A percentile compares a stretch with the other conserved stretches of the same genome.
Conservation (phyloP, 2,888 invertebrate genomes). For the Fragum fragum region DNA sequence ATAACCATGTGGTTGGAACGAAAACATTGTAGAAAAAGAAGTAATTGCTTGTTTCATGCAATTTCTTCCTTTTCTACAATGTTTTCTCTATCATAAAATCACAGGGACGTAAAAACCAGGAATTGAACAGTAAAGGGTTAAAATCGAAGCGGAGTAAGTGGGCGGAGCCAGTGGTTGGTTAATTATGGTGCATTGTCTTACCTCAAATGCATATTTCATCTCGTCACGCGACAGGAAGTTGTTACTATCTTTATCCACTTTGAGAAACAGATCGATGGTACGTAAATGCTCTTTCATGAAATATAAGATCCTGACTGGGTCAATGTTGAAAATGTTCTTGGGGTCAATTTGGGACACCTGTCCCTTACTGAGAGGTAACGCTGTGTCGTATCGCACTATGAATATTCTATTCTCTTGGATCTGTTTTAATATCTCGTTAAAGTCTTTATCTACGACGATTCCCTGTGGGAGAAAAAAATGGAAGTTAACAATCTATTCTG, state of each 20-base stretch:
- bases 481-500: too few relatives aligned
- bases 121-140: too few relatives aligned
- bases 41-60: too few relatives aligned
- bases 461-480: too few relatives aligned
- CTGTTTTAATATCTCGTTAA: constrained; percentile 75
- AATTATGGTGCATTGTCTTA: too few relatives aligned
- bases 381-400: constrained; percentile 73
- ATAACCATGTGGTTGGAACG: too few relatives aligned
- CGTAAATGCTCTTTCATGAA: constrained; percentile 82
- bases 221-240: constrained; percentile 72
- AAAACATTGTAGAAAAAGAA: too few relatives aligned
- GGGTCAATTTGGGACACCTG: constrained; percentile 53
- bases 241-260: constrained; percentile 75
- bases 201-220: constrained; percentile 77
- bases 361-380: constrained; percentile 69
- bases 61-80: too few relatives aligned
- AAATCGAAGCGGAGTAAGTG: too few relatives aligned
- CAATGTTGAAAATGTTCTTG: constrained; percentile 78
- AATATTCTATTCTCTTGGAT: constrained; percentile 73
- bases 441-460: constrained; percentile 83
- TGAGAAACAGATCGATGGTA: constrained; percentile 79
- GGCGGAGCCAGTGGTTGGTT: too few relatives aligned
- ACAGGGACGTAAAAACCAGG: too few relatives aligned
- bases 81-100: too few relatives aligned
- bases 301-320: constrained; percentile 81